Evolutionary conservation across 2,888 invertebrate genomes (phyloP), one percentile per base, ranked within the genome.

Genomic region (Alloplasta piceator): DNA sequence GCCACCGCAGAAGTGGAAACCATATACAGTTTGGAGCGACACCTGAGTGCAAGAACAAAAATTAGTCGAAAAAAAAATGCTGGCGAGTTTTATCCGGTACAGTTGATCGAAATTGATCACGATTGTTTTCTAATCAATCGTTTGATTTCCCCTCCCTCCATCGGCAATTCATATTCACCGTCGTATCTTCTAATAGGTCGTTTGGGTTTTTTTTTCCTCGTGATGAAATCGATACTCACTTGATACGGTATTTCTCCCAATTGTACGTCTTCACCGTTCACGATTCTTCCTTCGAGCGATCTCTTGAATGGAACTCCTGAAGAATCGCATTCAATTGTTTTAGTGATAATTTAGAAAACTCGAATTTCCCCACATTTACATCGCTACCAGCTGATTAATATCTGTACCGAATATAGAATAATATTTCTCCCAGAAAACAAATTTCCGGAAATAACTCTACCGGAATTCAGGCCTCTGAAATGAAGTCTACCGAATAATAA

Each of bases 221-320:
- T 26, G 3, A 66, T 41, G 48, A 75, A 64, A 12, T 68, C 50
- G 5, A 64, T 74, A 73, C 58, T 75, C 64, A 90, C 90, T 82
- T 90, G 90, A 78, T 86, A 90, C 0, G 90, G 89, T 66, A 89
- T 87, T 79, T 90, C 89, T 46, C 89, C 89, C 16, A 6, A 10
- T 71, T 80, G 63, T 6, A 76, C 90, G 39, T 86, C 64, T 38
- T 83, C 73, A 0, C 90, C 90, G 43, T 87, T 84, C 9, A 84
- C 60, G 14, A 84, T 75, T 61, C 71, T 77, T 9, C 76, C 77
- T 9, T 55, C 52, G 16, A 80, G 61, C 14, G 7, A 6, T 48
- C 64, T 71, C 36, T 60, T 50, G 67, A 77, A 39, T 52, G 73
- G 73, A 3, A 76, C 63, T n/a, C 82, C 77, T 43, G 72, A 16